Percentiles rank a stretch among this genome's conserved stretches.
phyloP scores from a whole-genome alignment of 2,113 vertebrate species.

The Microtus richardsoni region DNA sequence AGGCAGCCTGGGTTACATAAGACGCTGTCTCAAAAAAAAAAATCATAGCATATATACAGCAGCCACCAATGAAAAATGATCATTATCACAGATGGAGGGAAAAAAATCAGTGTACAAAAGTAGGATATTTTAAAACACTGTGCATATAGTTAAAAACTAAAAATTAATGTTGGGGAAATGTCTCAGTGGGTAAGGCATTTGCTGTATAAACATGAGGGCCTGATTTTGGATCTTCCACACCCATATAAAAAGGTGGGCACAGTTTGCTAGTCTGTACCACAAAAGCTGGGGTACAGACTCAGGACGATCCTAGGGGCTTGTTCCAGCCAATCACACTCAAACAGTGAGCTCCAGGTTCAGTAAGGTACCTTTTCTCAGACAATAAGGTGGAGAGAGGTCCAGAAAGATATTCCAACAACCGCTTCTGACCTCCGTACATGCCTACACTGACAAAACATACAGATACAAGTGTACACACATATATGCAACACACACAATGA shows the following conservation, averaged over 20 bases:
- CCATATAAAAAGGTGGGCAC: background rate
- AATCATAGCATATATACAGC: background rate
- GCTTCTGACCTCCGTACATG: background rate
- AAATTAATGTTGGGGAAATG: background rate
- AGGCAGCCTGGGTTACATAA: background rate
- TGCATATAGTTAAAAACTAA: background rate
- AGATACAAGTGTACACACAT: background rate
- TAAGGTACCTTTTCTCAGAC: too few species aligned
- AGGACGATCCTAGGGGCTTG: background rate
- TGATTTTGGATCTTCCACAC: background rate
- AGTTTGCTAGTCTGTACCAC: background rate
- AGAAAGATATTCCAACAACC: too few species aligned
- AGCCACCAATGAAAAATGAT: background rate
- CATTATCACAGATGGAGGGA: background rate
- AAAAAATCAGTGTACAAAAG: background rate
- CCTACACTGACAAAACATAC: background rate
- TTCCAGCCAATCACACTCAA: background rate
- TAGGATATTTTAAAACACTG: conserved; percentile 6
- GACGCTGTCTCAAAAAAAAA: background rate
- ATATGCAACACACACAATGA: background rate
- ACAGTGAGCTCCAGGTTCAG: background rate
- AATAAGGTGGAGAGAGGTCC: too few species aligned
- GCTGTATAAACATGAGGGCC: too few species aligned
- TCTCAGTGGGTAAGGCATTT: too few species aligned
- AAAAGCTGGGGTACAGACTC: too few species aligned